Percentiles rank a stretch among this genome's conserved stretches.
Conservation (phyloP, 2,888 invertebrate species). For the Melanotus villosus region DNA sequence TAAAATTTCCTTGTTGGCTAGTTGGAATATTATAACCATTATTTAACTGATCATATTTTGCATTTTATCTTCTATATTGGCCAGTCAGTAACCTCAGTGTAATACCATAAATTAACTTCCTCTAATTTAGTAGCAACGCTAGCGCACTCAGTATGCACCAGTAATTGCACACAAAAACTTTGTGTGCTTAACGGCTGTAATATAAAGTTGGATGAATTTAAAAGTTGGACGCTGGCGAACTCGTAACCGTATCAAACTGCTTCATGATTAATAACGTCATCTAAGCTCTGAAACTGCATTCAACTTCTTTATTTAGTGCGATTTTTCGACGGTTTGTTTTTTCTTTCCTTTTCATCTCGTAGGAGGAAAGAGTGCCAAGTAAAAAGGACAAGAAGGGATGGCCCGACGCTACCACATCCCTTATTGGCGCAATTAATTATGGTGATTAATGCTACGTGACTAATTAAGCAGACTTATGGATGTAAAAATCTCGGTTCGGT, state of each 20-base stretch:
- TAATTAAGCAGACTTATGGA: slow-evolving; percentile 34
- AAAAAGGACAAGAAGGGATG: slow-evolving; percentile 24
- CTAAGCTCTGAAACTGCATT: slow-evolving; percentile 32
- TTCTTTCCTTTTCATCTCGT: not conserved
- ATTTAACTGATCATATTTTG: not conserved
- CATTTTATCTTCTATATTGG: slow-evolving; percentile 34
- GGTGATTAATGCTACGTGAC: slow-evolving; percentile 34
- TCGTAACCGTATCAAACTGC: slow-evolving; percentile 43
- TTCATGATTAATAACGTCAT: slow-evolving; percentile 45
- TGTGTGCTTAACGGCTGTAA: slow-evolving; percentile 37
- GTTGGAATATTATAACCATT: too few species aligned
- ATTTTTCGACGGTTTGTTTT: not conserved
- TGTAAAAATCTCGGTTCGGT: slow-evolving; percentile 31
- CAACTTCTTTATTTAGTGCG: not conserved
- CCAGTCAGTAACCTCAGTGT: slow-evolving; percentile 14
- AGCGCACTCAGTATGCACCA: slow-evolving; percentile 33
- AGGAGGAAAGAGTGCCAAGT: not conserved
- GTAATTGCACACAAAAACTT: slow-evolving; percentile 41
- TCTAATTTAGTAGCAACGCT: slow-evolving; percentile 28
- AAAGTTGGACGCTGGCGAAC: slow-evolving; percentile 39
- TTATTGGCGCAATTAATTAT: slow-evolving; percentile 40
- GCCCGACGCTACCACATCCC: slow-evolving; percentile 13
- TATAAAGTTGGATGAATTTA: slow-evolving; percentile 42
- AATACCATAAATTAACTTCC: slow-evolving; percentile 31
- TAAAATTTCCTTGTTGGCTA: too few species aligned